Percentiles rank a stretch among this genome's conserved stretches.
These are phyloP conservation scores for Auanema freiburgensis DNA, from an alignment of 2,888 invertebrate species.

Conservation along the genomic window DNA sequence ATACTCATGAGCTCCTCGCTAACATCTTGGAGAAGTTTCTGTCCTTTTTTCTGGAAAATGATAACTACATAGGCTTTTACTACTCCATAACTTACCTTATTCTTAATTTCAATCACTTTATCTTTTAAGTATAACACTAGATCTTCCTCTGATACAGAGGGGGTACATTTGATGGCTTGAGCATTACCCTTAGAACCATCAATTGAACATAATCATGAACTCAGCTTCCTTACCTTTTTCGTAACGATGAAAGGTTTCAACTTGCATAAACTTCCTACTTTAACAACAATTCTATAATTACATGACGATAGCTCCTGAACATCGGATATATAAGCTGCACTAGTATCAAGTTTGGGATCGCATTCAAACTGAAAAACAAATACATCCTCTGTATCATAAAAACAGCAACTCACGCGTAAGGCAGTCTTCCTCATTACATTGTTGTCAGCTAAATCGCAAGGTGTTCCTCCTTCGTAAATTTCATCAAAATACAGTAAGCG, in stretches of 20 bases:
- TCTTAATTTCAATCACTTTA: too few relatives aligned
- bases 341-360: not conserved
- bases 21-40: too few relatives aligned
- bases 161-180: too few relatives aligned
- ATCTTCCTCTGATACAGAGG: too few relatives aligned
- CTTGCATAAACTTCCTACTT: not conserved
- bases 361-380: not conserved
- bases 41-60: too few relatives aligned
- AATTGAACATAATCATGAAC: too few relatives aligned
- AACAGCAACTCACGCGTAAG: not conserved
- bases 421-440: not conserved
- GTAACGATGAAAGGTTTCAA: not conserved
- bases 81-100: too few relatives aligned
- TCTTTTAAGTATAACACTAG: too few relatives aligned
- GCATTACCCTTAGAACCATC: too few relatives aligned
- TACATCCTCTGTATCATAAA: not conserved
- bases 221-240: constrained; percentile 2
- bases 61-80: too few relatives aligned
- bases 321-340: not conserved
- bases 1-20: too few relatives aligned
- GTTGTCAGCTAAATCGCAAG: not conserved
- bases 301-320: not conserved
- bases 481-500: not conserved
- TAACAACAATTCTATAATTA: not conserved
- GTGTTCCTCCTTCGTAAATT: not conserved